phyloP scores from a whole-genome alignment of 1,140 invertebrate species.

The Euura lappo region DNA sequence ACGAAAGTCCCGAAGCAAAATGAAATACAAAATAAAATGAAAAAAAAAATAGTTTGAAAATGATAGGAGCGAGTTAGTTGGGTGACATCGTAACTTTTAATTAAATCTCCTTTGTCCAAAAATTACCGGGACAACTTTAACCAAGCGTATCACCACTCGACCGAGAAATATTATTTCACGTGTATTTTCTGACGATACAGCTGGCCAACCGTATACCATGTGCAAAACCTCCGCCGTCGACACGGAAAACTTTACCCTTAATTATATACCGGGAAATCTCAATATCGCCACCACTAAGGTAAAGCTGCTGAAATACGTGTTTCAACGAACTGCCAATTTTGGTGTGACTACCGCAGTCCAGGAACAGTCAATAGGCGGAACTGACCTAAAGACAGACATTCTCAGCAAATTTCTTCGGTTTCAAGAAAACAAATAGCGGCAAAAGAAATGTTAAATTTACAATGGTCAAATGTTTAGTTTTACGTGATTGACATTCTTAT shows the following conservation, averaged over 20 bases:
- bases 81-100: neutral
- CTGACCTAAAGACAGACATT: too few relatives aligned
- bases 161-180: neutral
- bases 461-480: too few relatives aligned
- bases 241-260: neutral
- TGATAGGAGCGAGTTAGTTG: neutral
- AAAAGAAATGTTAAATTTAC: too few relatives aligned
- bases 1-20: neutral
- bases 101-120: neutral
- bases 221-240: neutral
- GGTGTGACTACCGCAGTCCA: too few relatives aligned
- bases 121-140: neutral
- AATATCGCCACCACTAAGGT: neutral
- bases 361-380: too few relatives aligned
- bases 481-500: too few relatives aligned
- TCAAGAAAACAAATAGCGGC: too few relatives aligned
- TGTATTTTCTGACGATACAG: neutral
- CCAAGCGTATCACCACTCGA: neutral
- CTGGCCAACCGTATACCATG: too few relatives aligned
- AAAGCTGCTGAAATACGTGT: constrained; percentile 1
- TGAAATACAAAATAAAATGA: neutral
- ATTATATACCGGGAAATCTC: neutral
- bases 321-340: neutral
- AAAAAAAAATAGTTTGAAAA: neutral
- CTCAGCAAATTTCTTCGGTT: too few relatives aligned